Base-by-base conservation (phyloP, 2,797 vertebrate species). In the Notolepis coatsorum region DNA sequence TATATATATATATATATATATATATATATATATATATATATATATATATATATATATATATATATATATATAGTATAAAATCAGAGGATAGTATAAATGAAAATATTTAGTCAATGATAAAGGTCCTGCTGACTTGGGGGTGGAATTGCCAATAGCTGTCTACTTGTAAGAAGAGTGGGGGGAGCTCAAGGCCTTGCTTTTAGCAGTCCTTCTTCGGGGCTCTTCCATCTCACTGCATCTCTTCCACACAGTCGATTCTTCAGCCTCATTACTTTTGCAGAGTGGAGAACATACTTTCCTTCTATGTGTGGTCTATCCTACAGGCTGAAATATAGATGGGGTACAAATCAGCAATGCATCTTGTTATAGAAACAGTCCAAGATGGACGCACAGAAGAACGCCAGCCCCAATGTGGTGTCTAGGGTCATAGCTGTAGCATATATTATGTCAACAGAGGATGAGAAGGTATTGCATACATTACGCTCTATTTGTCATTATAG, bases 401-500 rank as follows among this genome's bases (percentile, higher is more conserved):
- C n/a, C 25, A 21, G 18, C 3, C 9, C 3, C 21, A 17, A 5
- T 1, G 2, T 2, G 12, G 12, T 13, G 12, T 21, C 53, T 42
- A 18, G 30, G 28, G n/a, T 27, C 27, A 39, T 46, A 43, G 46
- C 39, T 67, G 30, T 18, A 10, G 9, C 5, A n/a, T 38, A 7
- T 3, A 30, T 41, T 31, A 24, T 18, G 31, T n/a, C 2, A 51
- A 3, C 5, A 35, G 20, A 55, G 31, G 50, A 58, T 23, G 50
- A 17, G 30, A 33, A 66, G 54, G 31, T 62, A 15, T 9, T 3
- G 45, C 68, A 33, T 62, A 53, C 31, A 66, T 73, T 62, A 70
- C 24, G 62, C 72, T 82, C 70, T 52, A 67, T 69, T 81, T 80
- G 69, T 62, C 68, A 51, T 81, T 77, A 67, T 27, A 60, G 28